These are phyloP conservation scores for Cossypha caffra DNA, from an alignment of 2,797 vertebrate species.

Conservation along the genomic window DNA sequence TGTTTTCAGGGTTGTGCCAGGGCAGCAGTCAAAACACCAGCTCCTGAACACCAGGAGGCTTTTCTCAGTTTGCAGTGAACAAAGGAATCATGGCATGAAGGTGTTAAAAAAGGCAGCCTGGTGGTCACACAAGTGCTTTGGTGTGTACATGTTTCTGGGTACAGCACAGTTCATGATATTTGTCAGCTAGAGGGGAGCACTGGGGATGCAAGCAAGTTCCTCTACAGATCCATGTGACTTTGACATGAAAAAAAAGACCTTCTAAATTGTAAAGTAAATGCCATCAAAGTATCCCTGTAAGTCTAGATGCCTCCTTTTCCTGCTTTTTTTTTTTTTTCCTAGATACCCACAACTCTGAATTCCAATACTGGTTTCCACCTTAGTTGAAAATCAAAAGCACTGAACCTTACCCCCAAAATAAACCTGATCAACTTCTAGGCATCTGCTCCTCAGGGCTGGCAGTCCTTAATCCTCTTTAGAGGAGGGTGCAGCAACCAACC, in stretches of 20 bases:
- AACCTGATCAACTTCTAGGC: background rate
- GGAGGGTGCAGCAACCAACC: background rate
- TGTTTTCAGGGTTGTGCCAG: background rate
- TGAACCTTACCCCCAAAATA: background rate
- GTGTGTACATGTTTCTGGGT: background rate
- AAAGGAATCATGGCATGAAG: background rate
- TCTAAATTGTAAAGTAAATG: background rate
- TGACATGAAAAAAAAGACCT: background rate
- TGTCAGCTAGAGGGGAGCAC: rapidly evolving
- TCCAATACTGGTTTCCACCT: background rate
- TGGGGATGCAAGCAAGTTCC: background rate
- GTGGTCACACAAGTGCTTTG: background rate
- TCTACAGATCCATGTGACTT: background rate
- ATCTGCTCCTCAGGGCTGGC: background rate
- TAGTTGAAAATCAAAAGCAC: background rate
- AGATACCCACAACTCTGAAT: background rate
- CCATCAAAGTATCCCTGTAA: background rate
- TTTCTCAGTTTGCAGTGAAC: background rate
- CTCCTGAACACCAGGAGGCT: background rate
- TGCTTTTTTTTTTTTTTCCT: too few relatives aligned
- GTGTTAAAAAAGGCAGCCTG: background rate
- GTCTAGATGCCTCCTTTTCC: background rate
- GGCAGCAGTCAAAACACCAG: background rate
- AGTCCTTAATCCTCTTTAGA: background rate
- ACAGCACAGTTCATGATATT: background rate